phyloP scores from a whole-genome alignment of 2,113 vertebrate species.

The Periophthalmus modestus region DNA sequence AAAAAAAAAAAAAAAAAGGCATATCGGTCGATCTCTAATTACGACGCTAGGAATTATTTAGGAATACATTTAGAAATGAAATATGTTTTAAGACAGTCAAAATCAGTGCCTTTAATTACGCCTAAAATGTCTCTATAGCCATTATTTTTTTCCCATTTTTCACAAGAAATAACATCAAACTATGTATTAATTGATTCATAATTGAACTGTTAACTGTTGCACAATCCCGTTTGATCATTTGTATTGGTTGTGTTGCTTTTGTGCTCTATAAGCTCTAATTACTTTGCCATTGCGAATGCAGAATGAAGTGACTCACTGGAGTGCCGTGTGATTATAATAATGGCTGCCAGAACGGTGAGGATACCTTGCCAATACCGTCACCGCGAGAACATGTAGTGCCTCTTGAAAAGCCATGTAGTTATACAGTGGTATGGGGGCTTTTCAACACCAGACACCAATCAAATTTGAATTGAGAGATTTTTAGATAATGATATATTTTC shows the following conservation, averaged over 20 bases:
- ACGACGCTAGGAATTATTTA: too few species aligned
- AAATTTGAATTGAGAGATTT: constrained; percentile 30
- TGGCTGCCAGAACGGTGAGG: constrained; percentile 54
- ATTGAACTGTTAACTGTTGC: background rate
- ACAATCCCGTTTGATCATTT: constrained; percentile 31
- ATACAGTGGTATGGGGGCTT: constrained; percentile 24
- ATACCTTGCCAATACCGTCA: constrained; percentile 47
- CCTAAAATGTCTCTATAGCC: background rate
- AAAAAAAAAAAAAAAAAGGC: too few species aligned
- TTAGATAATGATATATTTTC: constrained; percentile 49
- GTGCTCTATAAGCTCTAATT: constrained; percentile 48
- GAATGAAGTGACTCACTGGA: constrained; percentile 61
- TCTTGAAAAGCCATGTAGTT: constrained; percentile 36
- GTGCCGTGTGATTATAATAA: constrained; percentile 67
- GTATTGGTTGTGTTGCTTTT: constrained; percentile 28
- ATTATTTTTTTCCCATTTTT: background rate
- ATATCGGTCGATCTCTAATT: too few species aligned
- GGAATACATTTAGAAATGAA: too few species aligned
- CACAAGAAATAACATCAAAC: background rate
- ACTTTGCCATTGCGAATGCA: constrained; percentile 42
- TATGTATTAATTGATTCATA: background rate
- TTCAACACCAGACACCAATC: constrained; percentile 33
- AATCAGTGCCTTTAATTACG: too few species aligned
- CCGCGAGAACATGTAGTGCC: constrained; percentile 26
- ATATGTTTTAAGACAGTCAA: too few species aligned